These are phyloP conservation scores for Falco peregrinus DNA, from an alignment of 2,797 vertebrate species.

Conservation along the genomic window DNA sequence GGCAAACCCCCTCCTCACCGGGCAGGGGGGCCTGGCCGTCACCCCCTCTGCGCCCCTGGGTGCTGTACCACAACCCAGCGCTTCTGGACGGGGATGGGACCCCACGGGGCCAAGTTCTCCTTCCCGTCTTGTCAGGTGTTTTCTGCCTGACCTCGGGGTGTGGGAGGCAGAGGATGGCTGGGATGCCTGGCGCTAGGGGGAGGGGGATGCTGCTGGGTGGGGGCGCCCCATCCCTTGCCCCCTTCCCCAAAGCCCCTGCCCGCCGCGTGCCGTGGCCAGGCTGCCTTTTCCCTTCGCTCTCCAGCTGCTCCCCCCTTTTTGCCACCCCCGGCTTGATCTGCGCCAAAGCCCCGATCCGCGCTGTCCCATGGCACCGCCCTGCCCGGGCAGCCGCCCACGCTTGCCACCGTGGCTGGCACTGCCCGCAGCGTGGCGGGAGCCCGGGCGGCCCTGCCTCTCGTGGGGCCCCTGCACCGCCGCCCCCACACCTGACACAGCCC, in stretches of 20 bases:
- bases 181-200: not conserved
- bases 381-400: not conserved
- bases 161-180: not conserved
- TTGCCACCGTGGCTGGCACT: not conserved
- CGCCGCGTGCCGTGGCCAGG: rapidly evolving
- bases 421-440: not conserved
- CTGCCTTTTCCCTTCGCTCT: not conserved
- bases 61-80: rapidly evolving
- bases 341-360: not conserved
- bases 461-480: not conserved
- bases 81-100: not conserved
- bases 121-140: not conserved
- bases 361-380: not conserved
- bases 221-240: not conserved
- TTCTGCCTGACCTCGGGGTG: not conserved
- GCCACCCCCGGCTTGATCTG: not conserved
- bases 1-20: rapidly evolving
- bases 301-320: not conserved
- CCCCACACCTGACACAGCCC: not conserved
- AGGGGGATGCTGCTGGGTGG: not conserved
- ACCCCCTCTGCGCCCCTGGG: rapidly evolving
- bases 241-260: not conserved
- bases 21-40: rapidly evolving
- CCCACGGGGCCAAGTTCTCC: not conserved
- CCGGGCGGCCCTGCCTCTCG: not conserved